These are phyloP conservation scores for Sisyra terminalis DNA, from an alignment of 2,888 invertebrate species.

Conservation along the genomic window DNA sequence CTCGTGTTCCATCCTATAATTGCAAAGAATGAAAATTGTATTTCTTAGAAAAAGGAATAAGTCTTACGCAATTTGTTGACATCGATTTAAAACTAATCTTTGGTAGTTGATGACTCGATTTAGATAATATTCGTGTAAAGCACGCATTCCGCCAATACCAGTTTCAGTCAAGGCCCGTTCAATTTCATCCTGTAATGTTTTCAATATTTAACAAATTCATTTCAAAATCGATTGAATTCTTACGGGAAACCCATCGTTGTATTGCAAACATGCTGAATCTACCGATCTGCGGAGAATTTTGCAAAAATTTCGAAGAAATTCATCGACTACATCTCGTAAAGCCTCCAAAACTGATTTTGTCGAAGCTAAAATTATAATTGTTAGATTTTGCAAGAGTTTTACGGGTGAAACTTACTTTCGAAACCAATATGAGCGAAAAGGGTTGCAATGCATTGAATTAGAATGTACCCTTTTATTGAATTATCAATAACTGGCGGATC, in stretches of 20 bases:
- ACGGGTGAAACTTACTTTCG: conserved; percentile 23
- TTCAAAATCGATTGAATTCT: conserved; percentile 11
- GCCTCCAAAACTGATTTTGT: conserved; percentile 30
- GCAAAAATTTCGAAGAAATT: conserved; percentile 30
- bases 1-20: conserved; percentile 4
- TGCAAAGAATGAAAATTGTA: neutral
- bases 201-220: neutral
- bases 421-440: conserved; percentile 35
- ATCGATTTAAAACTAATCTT: conserved; percentile 19
- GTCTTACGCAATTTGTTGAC: conserved; percentile 13
- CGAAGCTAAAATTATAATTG: no score
- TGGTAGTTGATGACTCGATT: conserved; percentile 23
- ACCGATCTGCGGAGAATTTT: conserved; percentile 31
- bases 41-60: neutral
- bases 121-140: conserved; percentile 40
- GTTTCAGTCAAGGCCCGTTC: conserved; percentile 42
- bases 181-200: conserved; percentile 32
- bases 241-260: conserved; percentile 31
- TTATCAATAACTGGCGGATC: conserved; percentile 22
- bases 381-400: conserved; percentile 6
- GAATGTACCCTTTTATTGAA: conserved; percentile 21
- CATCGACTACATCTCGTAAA: conserved; percentile 29
- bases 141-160: conserved; percentile 37
- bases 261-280: conserved; percentile 30
- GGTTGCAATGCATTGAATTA: conserved; percentile 30